Evolutionary conservation across 2,797 vertebrate species (phyloP), one percentile per base, ranked within the genome.

Genomic region (Pseudopleuronectes americanus): DNA sequence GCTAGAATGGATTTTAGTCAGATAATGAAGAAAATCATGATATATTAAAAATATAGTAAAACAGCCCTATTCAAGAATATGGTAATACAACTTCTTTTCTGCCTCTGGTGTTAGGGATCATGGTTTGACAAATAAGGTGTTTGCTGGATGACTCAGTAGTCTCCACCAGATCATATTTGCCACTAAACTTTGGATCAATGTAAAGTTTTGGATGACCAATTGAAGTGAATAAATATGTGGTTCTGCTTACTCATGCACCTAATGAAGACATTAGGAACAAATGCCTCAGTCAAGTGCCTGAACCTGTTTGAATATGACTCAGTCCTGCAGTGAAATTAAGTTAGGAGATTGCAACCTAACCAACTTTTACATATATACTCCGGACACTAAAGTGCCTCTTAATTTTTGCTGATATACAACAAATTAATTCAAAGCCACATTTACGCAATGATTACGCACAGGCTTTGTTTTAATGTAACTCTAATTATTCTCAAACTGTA

Each of bases 401-500:
- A 21, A 64, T 71, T 47, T 86, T 80, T 80, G 66, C 66, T 70
- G 66, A 83, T 65, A 70, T 79, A 88, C 70, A 80, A 76, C 49
- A 80, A 63, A 64, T 72, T 1, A 71, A 53, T 71, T 73, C 33
- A 68, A 79, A 84, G 76, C 79, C 52, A 74, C 64, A 68, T 57
- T 60, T 22, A 84, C 57, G n/a, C 68, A 81, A 76, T 26, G 81
- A 87, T 86, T 90, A 88, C 91, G 57, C 92, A 90, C 87, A 91
- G 24, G 28, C 2, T 45, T 45, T 19, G 43, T 45, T 51, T 84
- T 65, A 59, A 73, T 60, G 51, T 71, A 81, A 60, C 64, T 65
- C 77, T 53, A 83, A 59, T 74, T 89, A 91, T 88, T 90, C 76
- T 87, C 83, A 91, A 87, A 85, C 58, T 76, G 48, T 90, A 85